Evolutionary conservation across 2,797 vertebrate genomes (phyloP).

Genomic region (Anguilla anguilla): DNA sequence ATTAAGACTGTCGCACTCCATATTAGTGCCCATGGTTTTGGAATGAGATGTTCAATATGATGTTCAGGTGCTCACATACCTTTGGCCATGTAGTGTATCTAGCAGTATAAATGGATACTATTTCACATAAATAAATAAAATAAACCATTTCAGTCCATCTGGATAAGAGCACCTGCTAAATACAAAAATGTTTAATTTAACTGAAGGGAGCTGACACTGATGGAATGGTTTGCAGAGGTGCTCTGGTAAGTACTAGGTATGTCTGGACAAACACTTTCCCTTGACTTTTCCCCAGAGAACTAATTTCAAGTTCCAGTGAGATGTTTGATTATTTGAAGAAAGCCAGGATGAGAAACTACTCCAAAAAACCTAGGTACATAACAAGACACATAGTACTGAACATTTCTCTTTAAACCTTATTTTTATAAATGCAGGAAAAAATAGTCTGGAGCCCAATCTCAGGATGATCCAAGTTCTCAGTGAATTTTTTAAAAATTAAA

Average conservation of each 20-base stretch:
- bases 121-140: too few species aligned
- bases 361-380: not conserved
- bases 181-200: not conserved
- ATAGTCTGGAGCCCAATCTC: not conserved
- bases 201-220: not conserved
- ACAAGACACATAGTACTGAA: not conserved
- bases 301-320: not conserved
- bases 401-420: not conserved
- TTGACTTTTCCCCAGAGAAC: not conserved
- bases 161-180: not conserved
- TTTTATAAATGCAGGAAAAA: not conserved
- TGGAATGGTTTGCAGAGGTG: not conserved
- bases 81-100: too few species aligned
- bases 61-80: too few species aligned
- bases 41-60: too few species aligned
- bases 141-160: not conserved
- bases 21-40: not conserved
- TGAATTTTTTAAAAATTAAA: not conserved
- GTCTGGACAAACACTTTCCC: not conserved
- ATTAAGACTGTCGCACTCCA: not conserved
- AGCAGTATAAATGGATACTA: too few species aligned
- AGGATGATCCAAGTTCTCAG: not conserved
- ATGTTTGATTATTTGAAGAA: not conserved
- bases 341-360: not conserved
- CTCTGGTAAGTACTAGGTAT: not conserved